Percentiles rank a stretch among this genome's conserved stretches.
Conservation (phyloP, 2,113 vertebrate genomes). For the Cyanocitta stelleri region DNA sequence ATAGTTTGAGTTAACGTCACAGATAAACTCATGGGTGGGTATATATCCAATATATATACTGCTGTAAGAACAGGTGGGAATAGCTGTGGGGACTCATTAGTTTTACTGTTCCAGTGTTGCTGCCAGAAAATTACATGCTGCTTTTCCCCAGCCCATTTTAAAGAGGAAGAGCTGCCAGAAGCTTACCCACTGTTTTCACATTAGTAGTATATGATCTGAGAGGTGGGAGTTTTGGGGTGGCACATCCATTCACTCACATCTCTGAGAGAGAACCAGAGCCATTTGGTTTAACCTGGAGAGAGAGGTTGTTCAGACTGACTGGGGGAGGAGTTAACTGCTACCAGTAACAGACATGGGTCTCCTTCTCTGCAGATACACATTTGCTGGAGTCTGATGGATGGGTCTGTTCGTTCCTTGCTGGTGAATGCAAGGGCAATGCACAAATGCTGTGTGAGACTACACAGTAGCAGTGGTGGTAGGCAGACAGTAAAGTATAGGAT, state of each 20-base stretch:
- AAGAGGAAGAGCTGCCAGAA: not conserved
- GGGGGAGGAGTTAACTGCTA: not conserved
- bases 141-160: not conserved
- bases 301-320: not conserved
- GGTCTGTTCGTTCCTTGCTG: accelerated
- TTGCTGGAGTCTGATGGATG: not conserved
- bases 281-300: not conserved
- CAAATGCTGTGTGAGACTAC: not conserved
- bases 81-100: not conserved
- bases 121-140: not conserved
- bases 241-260: not conserved
- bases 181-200: not conserved
- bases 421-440: not conserved
- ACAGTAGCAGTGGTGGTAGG: not conserved
- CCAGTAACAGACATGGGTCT: not conserved
- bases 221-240: not conserved
- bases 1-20: not conserved
- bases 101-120: not conserved
- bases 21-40: not conserved
- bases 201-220: not conserved
- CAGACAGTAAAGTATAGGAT: not conserved
- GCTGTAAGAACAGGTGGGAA: not conserved
- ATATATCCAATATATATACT: not conserved
- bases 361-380: not conserved
- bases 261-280: not conserved